phyloP scores from a whole-genome alignment of 1,140 invertebrate species.

The Trigoniulus corallinus region DNA sequence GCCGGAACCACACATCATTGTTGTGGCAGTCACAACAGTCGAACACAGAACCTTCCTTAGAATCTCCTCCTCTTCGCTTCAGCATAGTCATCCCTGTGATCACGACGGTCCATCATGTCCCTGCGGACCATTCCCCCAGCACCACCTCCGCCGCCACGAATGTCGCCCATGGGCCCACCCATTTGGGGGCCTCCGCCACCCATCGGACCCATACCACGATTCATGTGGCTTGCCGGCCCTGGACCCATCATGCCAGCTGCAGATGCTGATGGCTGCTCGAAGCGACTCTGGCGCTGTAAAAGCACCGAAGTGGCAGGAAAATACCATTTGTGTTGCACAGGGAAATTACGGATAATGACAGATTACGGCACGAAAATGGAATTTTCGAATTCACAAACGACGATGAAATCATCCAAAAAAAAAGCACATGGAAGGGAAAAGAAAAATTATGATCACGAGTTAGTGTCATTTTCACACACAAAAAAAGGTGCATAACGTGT shows the following conservation, averaged over 20 bases:
- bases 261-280: not conserved
- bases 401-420: too few relatives aligned
- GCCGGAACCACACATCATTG: too few relatives aligned
- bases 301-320: not conserved
- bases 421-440: too few relatives aligned
- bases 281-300: not conserved
- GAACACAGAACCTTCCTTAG: too few relatives aligned
- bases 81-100: not conserved
- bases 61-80: not conserved
- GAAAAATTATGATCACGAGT: too few relatives aligned
- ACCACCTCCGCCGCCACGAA: slow-evolving; percentile 5
- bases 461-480: too few relatives aligned
- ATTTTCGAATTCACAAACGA: not conserved
- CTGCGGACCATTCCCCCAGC: slow-evolving; percentile 2
- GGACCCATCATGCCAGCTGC: not conserved
- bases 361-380: not conserved
- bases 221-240: not conserved
- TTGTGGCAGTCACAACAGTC: too few relatives aligned
- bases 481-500: too few relatives aligned
- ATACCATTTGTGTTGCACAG: not conserved
- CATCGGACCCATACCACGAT: too few relatives aligned
- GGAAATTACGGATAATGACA: not conserved
- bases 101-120: not conserved
- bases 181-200: not conserved
- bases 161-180: slow-evolving; percentile 2